Base-by-base conservation (phyloP, 1,140 invertebrate species). In the Drosophila santomea region DNA sequence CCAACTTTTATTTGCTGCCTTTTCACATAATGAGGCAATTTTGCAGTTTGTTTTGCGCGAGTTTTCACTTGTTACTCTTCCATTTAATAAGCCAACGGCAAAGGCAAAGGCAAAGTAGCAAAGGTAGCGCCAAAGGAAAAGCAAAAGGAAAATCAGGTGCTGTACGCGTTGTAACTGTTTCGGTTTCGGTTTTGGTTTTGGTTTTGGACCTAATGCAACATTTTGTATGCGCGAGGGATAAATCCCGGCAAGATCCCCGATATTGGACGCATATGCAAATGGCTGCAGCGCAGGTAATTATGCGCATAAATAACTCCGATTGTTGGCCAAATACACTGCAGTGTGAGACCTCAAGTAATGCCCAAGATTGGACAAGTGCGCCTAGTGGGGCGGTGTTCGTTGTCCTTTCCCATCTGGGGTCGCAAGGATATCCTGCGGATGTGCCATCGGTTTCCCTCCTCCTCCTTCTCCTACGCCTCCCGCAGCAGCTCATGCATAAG, bases 11-110 rank as follows among this genome's bases (percentile, higher is more conserved):
- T 83, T 81, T 71, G 64, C 66, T 50, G 69, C 75, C 58, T 69
- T 81, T 72, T 66, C 76, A 82, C 79, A 88, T 88, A 88, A 88
- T 88, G 84, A 88, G 83, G 79, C 79, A 89, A 82, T 79, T 75
- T 74, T 68, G 69, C 71, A 68, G 67, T 80, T 80, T 78, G 73
- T 76, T 77, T 68, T 62, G 50, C 48, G 57, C 28, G 47, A 78
- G 77, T 74, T 78, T 82, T 78, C 74, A 77, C 74, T 77, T 77
- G 74, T 69, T 78, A 73, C 66, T 64, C 66, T 77, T 77, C 61
- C 55, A 62, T 69, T 77, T 77, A 69, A 77, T 77, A 77, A 77
- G 56, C 73, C 74, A 68, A 60, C 57, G 44, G 47, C 25, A 56
- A n/a, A 14, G 23, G n/a, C 7, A 41, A 20, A 39, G 28, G 20